Conservation (phyloP, 2,888 invertebrate species). For the Eupithecia dodoneata region DNA sequence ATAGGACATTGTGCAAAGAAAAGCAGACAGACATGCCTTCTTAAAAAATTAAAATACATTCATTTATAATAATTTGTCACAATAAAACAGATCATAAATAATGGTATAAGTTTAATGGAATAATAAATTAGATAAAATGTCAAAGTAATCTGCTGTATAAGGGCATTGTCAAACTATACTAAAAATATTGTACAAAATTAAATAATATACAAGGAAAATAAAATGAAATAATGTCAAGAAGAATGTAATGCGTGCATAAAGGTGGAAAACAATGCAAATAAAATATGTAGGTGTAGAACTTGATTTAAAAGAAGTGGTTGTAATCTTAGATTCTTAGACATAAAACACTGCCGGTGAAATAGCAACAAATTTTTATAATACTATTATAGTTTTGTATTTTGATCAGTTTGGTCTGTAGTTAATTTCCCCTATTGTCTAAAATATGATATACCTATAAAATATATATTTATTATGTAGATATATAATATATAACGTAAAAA, state of each 20-base stretch:
- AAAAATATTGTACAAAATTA: too few relatives aligned
- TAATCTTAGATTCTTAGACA: slow-evolving; percentile 21
- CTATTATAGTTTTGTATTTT: slow-evolving; percentile 32
- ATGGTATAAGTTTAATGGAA: too few relatives aligned
- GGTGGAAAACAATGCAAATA: background rate
- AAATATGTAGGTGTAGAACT: background rate
- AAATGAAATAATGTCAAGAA: too few relatives aligned
- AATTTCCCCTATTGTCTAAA: slow-evolving; percentile 30
- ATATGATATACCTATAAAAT: slow-evolving; percentile 17
- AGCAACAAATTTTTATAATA: slow-evolving; percentile 22
- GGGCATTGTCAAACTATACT: too few relatives aligned
- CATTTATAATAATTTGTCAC: too few relatives aligned
- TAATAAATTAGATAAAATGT: too few relatives aligned
- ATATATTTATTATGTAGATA: slow-evolving; percentile 23
- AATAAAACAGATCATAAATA: too few relatives aligned
- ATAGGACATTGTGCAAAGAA: too few relatives aligned
- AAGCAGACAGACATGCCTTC: too few relatives aligned
- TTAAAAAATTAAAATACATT: too few relatives aligned
- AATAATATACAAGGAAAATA: too few relatives aligned
- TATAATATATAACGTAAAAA: slow-evolving; percentile 28
- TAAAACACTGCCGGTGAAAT: slow-evolving; percentile 39
- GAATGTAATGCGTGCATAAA: background rate
- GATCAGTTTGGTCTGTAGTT: slow-evolving; percentile 9
- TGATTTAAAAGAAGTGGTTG: slow-evolving; percentile 15
- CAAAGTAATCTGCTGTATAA: too few relatives aligned